phyloP scores from a whole-genome alignment of 2,888 invertebrate genomes.

The Gnatocerus cornutus region DNA sequence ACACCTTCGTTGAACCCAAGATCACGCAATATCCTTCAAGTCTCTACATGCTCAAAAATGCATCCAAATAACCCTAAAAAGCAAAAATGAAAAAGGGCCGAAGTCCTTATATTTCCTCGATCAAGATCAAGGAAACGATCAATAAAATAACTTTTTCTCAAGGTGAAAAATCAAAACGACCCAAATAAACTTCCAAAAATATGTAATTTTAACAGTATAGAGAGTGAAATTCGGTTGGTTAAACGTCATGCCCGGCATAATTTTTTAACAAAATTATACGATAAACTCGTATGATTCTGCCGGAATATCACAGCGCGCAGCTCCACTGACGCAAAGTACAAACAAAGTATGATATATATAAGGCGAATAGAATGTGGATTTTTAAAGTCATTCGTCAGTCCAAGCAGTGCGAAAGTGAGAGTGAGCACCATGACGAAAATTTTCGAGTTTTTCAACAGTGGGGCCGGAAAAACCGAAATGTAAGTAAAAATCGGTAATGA shows the following conservation, averaged over 20 bases:
- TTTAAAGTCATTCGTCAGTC: not conserved
- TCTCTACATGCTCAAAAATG: conserved; percentile 3
- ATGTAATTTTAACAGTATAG: not conserved
- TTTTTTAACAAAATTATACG: conserved; percentile 16
- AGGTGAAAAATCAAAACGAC: conserved; percentile 29
- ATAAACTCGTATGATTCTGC: conserved; percentile 14
- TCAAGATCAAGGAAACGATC: not conserved
- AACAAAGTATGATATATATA: conserved; percentile 29
- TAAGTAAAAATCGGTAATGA: conserved; percentile 20
- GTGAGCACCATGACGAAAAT: conserved; percentile 28
- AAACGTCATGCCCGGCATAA: conserved; percentile 9
- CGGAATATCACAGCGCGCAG: conserved; percentile 4
- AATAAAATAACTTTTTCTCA: conserved; percentile 29
- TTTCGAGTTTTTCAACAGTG: conserved; percentile 34
- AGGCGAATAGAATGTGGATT: conserved; percentile 6
- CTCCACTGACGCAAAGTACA: conserved; percentile 25
- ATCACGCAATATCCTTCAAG: conserved; percentile 14
- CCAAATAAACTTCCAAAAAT: conserved; percentile 9
- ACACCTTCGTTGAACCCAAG: conserved; percentile 1
- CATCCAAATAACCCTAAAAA: not conserved
- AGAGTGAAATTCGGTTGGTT: conserved; percentile 1
- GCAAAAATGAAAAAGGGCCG: not conserved
- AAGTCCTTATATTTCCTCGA: not conserved
- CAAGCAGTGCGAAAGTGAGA: conserved; percentile 12
- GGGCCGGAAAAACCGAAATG: conserved; percentile 17